Evolutionary conservation across 1,140 invertebrate genomes (phyloP).

Genomic region (Drosophila eugracilis): DNA sequence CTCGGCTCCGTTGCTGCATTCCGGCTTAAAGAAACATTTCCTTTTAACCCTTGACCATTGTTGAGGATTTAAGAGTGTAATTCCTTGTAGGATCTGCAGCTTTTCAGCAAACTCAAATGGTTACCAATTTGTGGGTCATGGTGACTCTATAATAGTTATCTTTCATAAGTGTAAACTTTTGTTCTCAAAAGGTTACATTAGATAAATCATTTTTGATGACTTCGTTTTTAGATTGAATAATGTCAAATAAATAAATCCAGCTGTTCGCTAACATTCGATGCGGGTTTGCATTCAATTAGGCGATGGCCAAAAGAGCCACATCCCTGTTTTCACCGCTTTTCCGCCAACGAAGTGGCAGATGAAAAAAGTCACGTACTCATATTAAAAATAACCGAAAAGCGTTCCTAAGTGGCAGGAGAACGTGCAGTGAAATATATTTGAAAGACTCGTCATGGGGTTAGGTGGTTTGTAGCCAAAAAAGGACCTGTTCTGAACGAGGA

Average conservation of each 20-base stretch:
- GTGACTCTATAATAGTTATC: no score
- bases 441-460: conserved; percentile 32
- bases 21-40: conserved; percentile 31
- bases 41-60: conserved; percentile 3
- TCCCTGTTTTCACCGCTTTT: neutral
- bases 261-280: neutral
- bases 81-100: neutral
- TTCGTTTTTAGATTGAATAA: neutral
- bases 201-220: neutral
- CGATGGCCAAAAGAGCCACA: neutral
- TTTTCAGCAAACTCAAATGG: neutral
- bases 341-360: conserved; percentile 10
- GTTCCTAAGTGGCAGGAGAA: conserved; percentile 77
- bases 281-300: conserved; percentile 32
- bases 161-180: no score
- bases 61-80: conserved; percentile 22
- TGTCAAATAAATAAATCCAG: neutral
- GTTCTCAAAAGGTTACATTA: no score
- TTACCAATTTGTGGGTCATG: neutral
- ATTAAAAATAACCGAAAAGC: conserved; percentile 82
- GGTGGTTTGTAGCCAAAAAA: conserved; percentile 8
- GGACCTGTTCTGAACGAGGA: neutral
- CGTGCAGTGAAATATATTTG: conserved; percentile 79
- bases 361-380: conserved; percentile 78
- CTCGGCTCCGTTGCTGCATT: conserved; percentile 1